Percentiles rank a stretch among this genome's conserved stretches.
These are phyloP conservation scores for Meiosimyza platycephala DNA, from an alignment of 2,888 invertebrate species.

Conservation along the genomic window DNA sequence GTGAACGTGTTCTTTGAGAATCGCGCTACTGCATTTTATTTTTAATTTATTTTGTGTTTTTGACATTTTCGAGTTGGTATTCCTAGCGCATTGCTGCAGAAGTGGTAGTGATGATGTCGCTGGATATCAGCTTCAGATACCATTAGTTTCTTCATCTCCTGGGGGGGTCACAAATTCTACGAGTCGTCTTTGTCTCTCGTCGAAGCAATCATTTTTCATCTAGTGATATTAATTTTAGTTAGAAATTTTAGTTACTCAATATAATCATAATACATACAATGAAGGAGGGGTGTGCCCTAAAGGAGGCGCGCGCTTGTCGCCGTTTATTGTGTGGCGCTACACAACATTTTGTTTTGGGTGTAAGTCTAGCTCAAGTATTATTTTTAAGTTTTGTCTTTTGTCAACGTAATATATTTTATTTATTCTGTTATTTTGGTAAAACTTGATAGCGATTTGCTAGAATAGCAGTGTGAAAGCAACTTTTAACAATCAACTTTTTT, in stretches of 20 bases:
- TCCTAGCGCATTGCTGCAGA: slow-evolving; percentile 62
- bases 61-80: slow-evolving; percentile 70
- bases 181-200: not conserved
- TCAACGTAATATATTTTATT: not conserved
- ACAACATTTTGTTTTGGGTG: slow-evolving; percentile 25
- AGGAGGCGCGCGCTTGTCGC: not conserved
- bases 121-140: slow-evolving; percentile 22
- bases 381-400: slow-evolving; percentile 4
- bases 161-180: not conserved
- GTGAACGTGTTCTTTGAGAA: slow-evolving; percentile 65
- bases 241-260: slow-evolving; percentile 32
- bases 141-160: not conserved
- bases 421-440: not conserved
- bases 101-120: too few relatives aligned
- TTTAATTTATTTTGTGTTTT: slow-evolving; percentile 57
- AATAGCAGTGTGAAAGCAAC: too few relatives aligned
- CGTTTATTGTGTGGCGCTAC: too few relatives aligned
- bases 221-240: slow-evolving; percentile 63
- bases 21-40: slow-evolving; percentile 49
- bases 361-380: slow-evolving; percentile 37
- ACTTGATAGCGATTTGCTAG: too few relatives aligned
- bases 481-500: too few relatives aligned
- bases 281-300: not conserved
- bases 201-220: slow-evolving; percentile 42
- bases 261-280: not conserved